Percentiles rank a stretch among this genome's conserved stretches.
Conservation (phyloP, 2,113 vertebrate genomes). For the Steatornis caripensis region DNA sequence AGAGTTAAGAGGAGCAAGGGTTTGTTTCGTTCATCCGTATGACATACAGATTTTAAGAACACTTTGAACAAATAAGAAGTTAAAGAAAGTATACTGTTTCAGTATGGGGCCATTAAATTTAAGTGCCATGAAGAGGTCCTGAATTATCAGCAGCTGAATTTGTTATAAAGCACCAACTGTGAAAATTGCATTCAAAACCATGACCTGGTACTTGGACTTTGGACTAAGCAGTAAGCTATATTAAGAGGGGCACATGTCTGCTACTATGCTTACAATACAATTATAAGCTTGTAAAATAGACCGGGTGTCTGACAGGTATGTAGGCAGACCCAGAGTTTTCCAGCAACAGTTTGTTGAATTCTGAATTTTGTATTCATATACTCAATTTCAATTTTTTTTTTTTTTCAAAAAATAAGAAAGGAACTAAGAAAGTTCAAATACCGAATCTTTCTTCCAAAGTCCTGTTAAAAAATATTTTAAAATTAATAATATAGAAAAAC, state of each 20-base stretch:
- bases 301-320: background rate
- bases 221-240: background rate
- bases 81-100: background rate
- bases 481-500: background rate
- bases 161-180: background rate
- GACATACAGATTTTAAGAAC: background rate
- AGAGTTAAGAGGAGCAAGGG: background rate
- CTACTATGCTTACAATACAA: background rate
- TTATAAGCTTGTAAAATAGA: background rate
- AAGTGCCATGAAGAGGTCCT: background rate
- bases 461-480: background rate
- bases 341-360: background rate
- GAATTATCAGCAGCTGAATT: background rate
- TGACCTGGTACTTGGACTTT: background rate
- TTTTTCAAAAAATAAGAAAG: background rate
- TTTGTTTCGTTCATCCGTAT: background rate
- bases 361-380: background rate
- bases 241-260: background rate
- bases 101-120: background rate
- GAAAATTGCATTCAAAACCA: background rate
- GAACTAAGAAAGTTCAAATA: background rate
- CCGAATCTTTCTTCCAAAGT: background rate
- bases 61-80: background rate
- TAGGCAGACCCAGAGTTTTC: background rate
- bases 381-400: background rate